Conservation (phyloP, 37 sponge, comb jelly and placozoan species). For the Diacarnus erythraeanus region DNA sequence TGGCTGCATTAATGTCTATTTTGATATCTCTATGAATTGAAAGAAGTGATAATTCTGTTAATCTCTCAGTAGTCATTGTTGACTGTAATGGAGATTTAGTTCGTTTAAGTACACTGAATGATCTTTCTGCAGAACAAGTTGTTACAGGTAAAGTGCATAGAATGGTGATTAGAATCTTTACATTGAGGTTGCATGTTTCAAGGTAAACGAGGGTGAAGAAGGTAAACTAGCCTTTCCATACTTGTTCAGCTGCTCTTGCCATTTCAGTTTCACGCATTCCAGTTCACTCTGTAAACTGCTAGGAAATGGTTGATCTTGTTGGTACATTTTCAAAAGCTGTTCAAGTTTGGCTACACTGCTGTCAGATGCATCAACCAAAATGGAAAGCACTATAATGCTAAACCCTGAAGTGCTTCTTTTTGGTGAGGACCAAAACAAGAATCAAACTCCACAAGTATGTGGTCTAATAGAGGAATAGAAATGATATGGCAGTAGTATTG, state of each 20-base stretch:
- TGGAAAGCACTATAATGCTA: too few relatives aligned
- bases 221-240: constrained; percentile 26
- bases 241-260: constrained; percentile 1
- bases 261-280: constrained; percentile 21
- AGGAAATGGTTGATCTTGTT: background rate
- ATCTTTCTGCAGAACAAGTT: too few relatives aligned
- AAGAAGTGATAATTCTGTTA: too few relatives aligned
- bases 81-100: too few relatives aligned
- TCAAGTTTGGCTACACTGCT: background rate
- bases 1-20: too few relatives aligned
- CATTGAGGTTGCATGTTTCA: background rate
- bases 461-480: constrained; percentile 41
- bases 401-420: constrained; percentile 26
- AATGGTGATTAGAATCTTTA: too few relatives aligned
- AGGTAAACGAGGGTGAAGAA: background rate
- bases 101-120: too few relatives aligned
- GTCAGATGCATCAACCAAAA: too few relatives aligned
- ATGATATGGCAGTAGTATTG: constrained; percentile 35
- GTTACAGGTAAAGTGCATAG: too few relatives aligned
- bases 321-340: background rate
- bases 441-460: constrained; percentile 1
- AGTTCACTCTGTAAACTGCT: constrained; percentile 15
- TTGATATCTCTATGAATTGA: too few relatives aligned
- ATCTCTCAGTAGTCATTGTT: too few relatives aligned
- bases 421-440: constrained; percentile 3